Base-by-base conservation (phyloP, 2,797 vertebrate species). In the Diceros bicornis region DNA sequence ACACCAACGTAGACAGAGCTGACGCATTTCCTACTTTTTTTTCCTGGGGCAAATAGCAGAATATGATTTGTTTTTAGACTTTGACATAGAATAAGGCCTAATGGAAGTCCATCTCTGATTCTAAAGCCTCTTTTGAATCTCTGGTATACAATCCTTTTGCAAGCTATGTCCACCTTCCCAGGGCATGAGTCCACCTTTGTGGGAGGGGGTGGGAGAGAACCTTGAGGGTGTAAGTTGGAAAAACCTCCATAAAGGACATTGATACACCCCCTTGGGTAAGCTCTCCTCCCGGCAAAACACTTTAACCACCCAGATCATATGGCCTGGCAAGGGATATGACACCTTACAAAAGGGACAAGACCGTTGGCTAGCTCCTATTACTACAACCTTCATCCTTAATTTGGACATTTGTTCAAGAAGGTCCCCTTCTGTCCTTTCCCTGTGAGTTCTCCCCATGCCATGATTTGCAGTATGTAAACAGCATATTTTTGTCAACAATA, bases 161-260 rank as follows among this genome's bases (percentile, higher is more conserved):
- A 64, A 69, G 37, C 16, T 11, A 11, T 11, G 16, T 34, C 18
- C 16, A 37, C 25, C 64, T 85, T 25, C 62, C 44, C 4, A 0
- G 7, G 37, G 6, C 32, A 27, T 34, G 47, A 27, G 37, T 50
- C 23, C 20, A 41, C 55, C 20, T 84, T 32, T 37, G 18, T 25
- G 20, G 18, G 6, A 8, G 0, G 0, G 4, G 7, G 2, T 20
- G 14, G 27, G 10, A 47, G 20, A 59, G 44, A 27, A 64, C 69
- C 20, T 20, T 32, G n/a, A 59, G 1, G 13, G 7, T 69, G 0
- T 72, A 59, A 41, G 55, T 82, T 47, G 55, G 7, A n/a, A 61
- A 55, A 52, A 25, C 27, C n/a, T 32, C 37, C 57, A 27, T 32
- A 37, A 47, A 68, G 59, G 62, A 25, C 44, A 20, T 9, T 20